Evolutionary conservation across 1,140 invertebrate genomes (phyloP), one percentile per base, ranked within the genome.

Genomic region (Nasonia giraulti): DNA sequence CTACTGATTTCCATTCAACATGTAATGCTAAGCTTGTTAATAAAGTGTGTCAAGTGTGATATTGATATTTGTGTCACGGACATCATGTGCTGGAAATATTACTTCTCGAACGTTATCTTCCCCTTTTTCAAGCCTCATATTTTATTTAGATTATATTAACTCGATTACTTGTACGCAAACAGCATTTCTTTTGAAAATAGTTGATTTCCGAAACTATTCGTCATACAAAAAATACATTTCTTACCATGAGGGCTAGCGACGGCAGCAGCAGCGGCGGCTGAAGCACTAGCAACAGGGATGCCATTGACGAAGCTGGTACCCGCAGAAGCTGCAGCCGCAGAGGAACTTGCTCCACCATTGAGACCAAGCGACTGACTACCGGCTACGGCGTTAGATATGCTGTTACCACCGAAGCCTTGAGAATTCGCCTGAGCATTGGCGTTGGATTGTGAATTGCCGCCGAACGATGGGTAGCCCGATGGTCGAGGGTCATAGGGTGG

Each of bases 321-420:
- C 1, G 84, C 84, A 7, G 79, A 37, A n/a, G 84, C 84, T 12
- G 84, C 84, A 3, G 84, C 78, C 6, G 84, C 78, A 1, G 84
- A 71, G 1, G 79, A 50, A 27, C n/a, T 50, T 5, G 84, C 79
- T 37, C 44, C 79, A 31, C 79, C 83, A 37, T 80, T 62, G 8
- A 14, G 7, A 11, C 62, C 62, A 4, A 37, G 11, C 2, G 83
- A 80, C 5, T 76, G 69, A 40, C 71, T 77, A 4, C 44, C 40
- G 5, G 82, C 40, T 1, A 83, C 44, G 2, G 82, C 82, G 37
- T 83, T 83, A 6, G 82, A 47, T 5, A 78, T 17, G 12, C 33
- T 31, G 12, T 23, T 78, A 8, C 82, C 82, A 14, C 55, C 37
- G 33, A 27, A n/a, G 37, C n/a, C 12, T 44, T 85, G 79, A 2